Base-by-base conservation (phyloP, 1,140 invertebrate genomes). In the Diorhabda carinulata region DNA sequence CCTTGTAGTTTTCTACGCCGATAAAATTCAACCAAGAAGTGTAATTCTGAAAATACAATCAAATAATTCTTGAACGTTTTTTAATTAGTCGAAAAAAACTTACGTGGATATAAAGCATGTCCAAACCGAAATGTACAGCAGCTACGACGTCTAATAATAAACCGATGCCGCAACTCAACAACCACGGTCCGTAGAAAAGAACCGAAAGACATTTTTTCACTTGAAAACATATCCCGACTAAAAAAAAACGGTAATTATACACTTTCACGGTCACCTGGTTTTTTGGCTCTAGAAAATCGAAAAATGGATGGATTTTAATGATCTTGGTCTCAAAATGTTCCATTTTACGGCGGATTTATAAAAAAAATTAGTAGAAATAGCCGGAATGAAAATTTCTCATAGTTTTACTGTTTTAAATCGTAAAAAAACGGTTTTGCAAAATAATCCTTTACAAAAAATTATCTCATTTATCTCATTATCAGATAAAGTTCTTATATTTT, bases 21-120 rank as follows among this genome's bases (percentile, higher is more conserved):
- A 76, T 64, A 52, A 76, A 76, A 9, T 68, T 66, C 25, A 76
- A 42, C 75, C 75, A 76, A 3, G 67, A 57, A 4, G 68, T 60
- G 44, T 70, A 73, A 61, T 65, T 75, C 73, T 76, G 57, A 64
- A 70, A 74, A 64, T 52, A 9, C 41, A 62, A 62, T 6, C 1
- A 52, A 9, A 2, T 6, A 9, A 52, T 25, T 25, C 25, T 25
- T 25, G 25, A 25, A 25, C 25, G 25, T 25, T 25, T 25, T 25
- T 25, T 25, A 1, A 25, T 25, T 25, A 25, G 25, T 25, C 1
- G 25, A 1, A 25, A 25, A 57, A 64, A 44, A 74, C 66, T 71
- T 71, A 76, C 74, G 3, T 64, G 47, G 6, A 71, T 74, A 57
- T 67, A 61, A n/a, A 70, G 58, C 6, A 76, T 64, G 59, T 76